Percentiles rank a stretch among this genome's conserved stretches.
Evolutionary conservation across 2,113 vertebrate genomes (phyloP).

Genomic region (Rhinopithecus roxellana): DNA sequence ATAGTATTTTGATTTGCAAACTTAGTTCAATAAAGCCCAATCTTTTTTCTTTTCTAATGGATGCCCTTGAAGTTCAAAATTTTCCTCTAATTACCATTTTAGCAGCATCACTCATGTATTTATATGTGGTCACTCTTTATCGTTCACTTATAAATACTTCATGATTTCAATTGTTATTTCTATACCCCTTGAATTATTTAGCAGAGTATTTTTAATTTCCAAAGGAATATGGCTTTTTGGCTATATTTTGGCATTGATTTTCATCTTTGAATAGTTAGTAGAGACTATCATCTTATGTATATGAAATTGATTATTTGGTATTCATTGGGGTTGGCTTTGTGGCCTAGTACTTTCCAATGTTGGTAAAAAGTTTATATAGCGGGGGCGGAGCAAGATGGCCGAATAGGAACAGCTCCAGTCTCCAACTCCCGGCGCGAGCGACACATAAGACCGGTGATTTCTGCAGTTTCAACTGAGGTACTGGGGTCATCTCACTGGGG

Average conservation of each 20-base stretch:
- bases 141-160: not conserved
- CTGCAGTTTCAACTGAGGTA: no score
- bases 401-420: no score
- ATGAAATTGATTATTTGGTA: not conserved
- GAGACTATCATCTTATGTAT: not conserved
- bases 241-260: not conserved
- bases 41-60: not conserved
- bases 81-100: not conserved
- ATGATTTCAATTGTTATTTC: not conserved
- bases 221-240: not conserved
- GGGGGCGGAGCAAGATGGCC: no score
- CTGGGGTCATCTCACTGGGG: no score
- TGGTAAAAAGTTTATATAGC: not conserved
- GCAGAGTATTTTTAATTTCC: not conserved
- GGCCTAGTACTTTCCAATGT: not conserved
- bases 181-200: not conserved
- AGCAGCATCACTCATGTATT: not conserved
- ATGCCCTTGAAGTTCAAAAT: not conserved
- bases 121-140: not conserved
- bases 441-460: no score
- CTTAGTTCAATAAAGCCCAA: not conserved
- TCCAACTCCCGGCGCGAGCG: no score
- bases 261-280: not conserved
- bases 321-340: not conserved
- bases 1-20: not conserved